phyloP scores from a whole-genome alignment of 2,113 vertebrate genomes.

The Rhombomys opimus region DNA sequence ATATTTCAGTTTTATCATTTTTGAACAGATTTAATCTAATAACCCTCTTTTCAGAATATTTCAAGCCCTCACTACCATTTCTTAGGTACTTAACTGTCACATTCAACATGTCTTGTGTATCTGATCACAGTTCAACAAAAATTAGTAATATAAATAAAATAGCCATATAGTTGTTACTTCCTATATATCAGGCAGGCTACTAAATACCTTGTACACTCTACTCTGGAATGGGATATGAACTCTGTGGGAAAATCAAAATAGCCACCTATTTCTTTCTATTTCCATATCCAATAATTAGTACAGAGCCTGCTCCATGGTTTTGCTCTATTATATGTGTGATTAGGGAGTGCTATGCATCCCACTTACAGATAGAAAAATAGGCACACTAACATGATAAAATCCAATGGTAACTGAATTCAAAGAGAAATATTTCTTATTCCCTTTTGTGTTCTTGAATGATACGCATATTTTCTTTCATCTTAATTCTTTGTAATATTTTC shows the following conservation, averaged over 20 bases:
- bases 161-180: not conserved
- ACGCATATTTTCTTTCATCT: not conserved
- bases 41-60: not conserved
- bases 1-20: not conserved
- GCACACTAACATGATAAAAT: not conserved
- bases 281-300: not conserved
- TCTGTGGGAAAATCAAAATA: not conserved
- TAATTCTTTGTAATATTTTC: not conserved
- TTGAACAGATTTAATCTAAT: not conserved
- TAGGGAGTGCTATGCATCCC: not conserved
- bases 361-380: not conserved
- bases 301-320: not conserved
- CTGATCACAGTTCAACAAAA: not conserved
- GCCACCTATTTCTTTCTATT: not conserved
- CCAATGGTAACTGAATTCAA: not conserved
- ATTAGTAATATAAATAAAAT: not conserved
- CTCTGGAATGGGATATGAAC: not conserved
- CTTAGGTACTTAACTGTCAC: not conserved
- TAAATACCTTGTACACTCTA: not conserved
- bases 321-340: not conserved
- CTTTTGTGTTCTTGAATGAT: not conserved
- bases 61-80: not conserved
- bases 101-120: not conserved
- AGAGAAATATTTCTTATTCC: not conserved
- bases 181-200: not conserved